Evolutionary conservation across 2,888 invertebrate species (phyloP), one percentile per base, ranked within the genome.

Genomic region (Cephus sareptanus): DNA sequence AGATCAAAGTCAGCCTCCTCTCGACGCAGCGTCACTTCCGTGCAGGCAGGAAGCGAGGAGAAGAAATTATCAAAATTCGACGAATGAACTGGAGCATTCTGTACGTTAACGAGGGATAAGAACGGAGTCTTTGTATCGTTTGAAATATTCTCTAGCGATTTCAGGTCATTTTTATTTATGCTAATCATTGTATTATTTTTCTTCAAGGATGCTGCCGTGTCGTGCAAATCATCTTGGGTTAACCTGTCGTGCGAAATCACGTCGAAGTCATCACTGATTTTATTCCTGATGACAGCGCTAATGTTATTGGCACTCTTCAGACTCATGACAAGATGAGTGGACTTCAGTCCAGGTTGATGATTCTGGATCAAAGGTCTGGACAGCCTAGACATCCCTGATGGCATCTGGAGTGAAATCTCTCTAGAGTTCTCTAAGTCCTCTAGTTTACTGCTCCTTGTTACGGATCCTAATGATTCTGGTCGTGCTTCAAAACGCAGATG

Each of bases 321-420:
- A 56, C 82, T 86, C 80, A 88, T 81, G 2, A 88, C 84, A 30
- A 88, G 84, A 37, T 82, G 80, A 3, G 87, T 84, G 3, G 88
- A 87, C 78, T 88, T 85, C 3, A 88, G 78, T 12, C 84, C 83
- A 11, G 85, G 83, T 34, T 34, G 74, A 30, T 74, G n/a, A 30
- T 34, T 68, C n/a, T 77, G 76, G 23, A 74, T 79, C 30, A 77
- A 34, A 23, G 79, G 74, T 69, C 76, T n/a, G 15, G 79, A 76
- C 69, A 79, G 73, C 73, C 70, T 77, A 13, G 76, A 79, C 4
- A 78, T 37, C 37, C 75, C 75, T 3, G 78, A 78, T 13, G 75
- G 35, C 11, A 69, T 70, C 31, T 56, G 37, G 13, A 68, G 23
- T 15, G 35, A 69, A 40, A 40, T 75, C 70, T 56, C 69, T 34